Evolutionary conservation across 2,797 vertebrate genomes (phyloP).

Genomic region (Apodemus agrarius): DNA sequence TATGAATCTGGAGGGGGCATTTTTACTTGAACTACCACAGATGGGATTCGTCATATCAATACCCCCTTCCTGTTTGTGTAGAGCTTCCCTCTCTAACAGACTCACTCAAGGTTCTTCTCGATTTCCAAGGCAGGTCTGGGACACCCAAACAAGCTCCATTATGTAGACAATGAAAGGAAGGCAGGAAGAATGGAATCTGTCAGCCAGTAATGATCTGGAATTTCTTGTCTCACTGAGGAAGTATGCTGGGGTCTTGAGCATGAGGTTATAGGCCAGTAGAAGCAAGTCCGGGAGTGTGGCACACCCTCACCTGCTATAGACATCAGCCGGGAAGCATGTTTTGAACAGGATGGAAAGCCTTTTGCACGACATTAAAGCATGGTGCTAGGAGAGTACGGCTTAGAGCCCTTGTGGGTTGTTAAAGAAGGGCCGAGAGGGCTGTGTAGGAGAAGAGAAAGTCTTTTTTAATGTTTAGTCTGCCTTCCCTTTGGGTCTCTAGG

Average conservation of each 20-base stretch:
- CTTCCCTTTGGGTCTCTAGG: slow-evolving; percentile 86
- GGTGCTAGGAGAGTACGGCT: neutral
- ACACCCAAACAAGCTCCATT: neutral
- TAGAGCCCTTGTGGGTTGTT: neutral
- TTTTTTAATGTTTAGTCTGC: slow-evolving; percentile 48
- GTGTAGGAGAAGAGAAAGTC: neutral
- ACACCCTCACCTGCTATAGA: neutral
- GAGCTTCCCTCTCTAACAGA: neutral
- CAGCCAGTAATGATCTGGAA: neutral
- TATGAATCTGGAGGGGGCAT: neutral
- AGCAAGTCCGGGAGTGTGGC: neutral
- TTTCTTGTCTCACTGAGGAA: neutral
- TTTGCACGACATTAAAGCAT: neutral
- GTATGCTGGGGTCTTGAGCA: neutral
- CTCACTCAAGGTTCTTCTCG: neutral
- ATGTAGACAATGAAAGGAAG: neutral
- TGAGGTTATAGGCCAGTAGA: neutral
- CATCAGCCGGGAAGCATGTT: neutral
- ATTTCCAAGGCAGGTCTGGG: neutral
- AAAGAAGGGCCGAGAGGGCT: neutral
- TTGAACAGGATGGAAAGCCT: neutral
- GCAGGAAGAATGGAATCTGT: neutral
- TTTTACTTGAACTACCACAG: neutral
- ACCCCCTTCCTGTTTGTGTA: neutral
- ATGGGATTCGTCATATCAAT: neutral